Conservation (phyloP, 1,140 invertebrate genomes). For the Cataglyphis hispanica region DNA sequence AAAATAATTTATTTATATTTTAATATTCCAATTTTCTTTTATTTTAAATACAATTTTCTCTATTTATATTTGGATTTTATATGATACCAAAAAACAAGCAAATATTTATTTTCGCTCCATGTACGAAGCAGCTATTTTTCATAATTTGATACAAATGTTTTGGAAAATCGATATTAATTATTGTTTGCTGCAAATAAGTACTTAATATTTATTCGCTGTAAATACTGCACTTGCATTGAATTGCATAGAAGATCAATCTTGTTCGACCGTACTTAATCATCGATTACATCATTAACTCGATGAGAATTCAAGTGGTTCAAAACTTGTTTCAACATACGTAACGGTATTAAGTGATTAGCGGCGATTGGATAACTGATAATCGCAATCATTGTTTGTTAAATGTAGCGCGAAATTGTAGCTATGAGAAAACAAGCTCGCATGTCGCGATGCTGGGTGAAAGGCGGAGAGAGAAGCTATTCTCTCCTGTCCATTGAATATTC, state of each 20-base stretch:
- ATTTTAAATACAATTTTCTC: no score
- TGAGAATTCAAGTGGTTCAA: background rate
- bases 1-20: background rate
- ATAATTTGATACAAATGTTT: background rate
- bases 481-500: slow-evolving; percentile 53
- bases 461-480: slow-evolving; percentile 24
- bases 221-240: slow-evolving; percentile 20
- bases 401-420: slow-evolving; percentile 35
- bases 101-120: slow-evolving; percentile 8
- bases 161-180: slow-evolving; percentile 17
- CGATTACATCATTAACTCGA: slow-evolving; percentile 1
- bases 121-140: background rate
- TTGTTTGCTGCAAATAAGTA: background rate
- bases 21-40: background rate
- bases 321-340: slow-evolving; percentile 17
- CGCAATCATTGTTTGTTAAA: slow-evolving; percentile 39
- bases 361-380: slow-evolving; percentile 51
- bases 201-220: slow-evolving; percentile 4
- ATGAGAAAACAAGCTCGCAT: slow-evolving; percentile 20
- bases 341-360: slow-evolving; percentile 32
- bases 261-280: background rate
- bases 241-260: background rate
- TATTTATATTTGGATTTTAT: background rate
- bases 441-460: slow-evolving; percentile 19
- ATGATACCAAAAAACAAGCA: background rate